Conservation (phyloP, 2,113 vertebrate species). For the Caranx ignobilis region DNA sequence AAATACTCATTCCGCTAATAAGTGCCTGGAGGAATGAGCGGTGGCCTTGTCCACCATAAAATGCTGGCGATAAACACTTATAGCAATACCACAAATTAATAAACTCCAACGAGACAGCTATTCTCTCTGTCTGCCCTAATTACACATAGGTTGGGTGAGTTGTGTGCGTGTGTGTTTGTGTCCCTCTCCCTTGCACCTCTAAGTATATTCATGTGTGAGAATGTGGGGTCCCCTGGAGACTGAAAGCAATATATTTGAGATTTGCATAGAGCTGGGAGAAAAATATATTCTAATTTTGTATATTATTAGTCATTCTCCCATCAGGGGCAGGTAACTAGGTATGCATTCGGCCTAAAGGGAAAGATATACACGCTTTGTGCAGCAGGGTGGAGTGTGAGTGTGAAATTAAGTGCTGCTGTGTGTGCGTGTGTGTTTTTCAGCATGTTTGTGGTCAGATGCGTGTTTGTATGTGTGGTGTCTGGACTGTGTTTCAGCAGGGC, state of each 20-base stretch:
- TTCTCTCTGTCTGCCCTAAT: conserved; percentile 54
- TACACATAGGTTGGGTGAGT: conserved; percentile 41
- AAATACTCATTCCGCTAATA: conserved; percentile 43
- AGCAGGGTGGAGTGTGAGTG: neutral
- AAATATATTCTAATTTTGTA: conserved; percentile 61
- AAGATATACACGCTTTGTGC: neutral
- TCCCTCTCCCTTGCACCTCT: conserved; percentile 1
- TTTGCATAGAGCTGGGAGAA: conserved; percentile 74
- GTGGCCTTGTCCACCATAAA: conserved; percentile 44
- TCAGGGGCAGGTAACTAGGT: conserved; percentile 33
- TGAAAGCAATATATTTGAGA: conserved; percentile 75
- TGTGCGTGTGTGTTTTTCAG: conserved; percentile 27
- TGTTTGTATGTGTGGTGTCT: conserved; percentile 64
- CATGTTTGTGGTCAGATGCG: conserved; percentile 67
- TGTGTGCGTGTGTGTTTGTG: conserved; percentile 12
- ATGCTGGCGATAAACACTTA: conserved; percentile 34
- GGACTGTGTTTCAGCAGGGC: conserved; percentile 40
- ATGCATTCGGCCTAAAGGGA: conserved; percentile 38
- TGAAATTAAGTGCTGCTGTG: conserved; percentile 10
- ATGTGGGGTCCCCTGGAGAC: conserved; percentile 66
- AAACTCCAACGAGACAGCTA: conserved; percentile 56
- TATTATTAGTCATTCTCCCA: conserved; percentile 60
- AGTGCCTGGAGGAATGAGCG: conserved; percentile 36
- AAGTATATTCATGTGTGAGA: conserved; percentile 47
- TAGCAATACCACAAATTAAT: conserved; percentile 70